Base-by-base conservation (phyloP, 2,888 invertebrate species). In the Zhuqinia jingwanae region DNA sequence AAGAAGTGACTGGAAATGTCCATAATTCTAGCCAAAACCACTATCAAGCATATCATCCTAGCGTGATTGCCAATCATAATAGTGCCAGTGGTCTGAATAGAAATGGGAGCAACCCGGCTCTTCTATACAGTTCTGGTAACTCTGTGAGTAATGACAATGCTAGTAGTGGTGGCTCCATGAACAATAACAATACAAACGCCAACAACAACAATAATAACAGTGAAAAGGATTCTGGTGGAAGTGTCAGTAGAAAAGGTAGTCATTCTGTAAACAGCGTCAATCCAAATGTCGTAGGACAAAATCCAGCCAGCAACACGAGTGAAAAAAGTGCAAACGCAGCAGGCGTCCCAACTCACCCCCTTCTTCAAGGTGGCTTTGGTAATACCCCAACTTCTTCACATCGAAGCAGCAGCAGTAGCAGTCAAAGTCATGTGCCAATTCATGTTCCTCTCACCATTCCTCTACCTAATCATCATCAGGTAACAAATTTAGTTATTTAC, bases 371-470 rank as follows among this genome's bases (percentile, higher is more conserved):
- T 73, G 73, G 85, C 30, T 85, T 78, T 85, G 70, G 30, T 15
- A 85, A 58, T 47, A 1, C 77, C 65, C 36, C 53, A 17, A 10
- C 78, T 15, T 70, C 53, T 8, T 27, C 65, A 15, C 85, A 85
- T 45, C 50, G 68, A 50, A 68, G 27, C 30, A 73, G 70, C 20
- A 68, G 45, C 45, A 68, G n/a, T 15, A 68, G 30, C 42, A 65
- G 27, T 50, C 84, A 84, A 84, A 84, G 84, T 63, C 85, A 85
- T 73, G 78, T 85, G 70, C 85, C 85, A 85, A 58, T 85, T 47
- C 78, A 85, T 25, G 85, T 85, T 47, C 85, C 85, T 20, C 56
- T 85, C 58, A 85, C 85, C 8, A 70, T 85, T 15, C 85, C 85
- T 13, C 42, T 85, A 27, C 85, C 85, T 27, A 85, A 78, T 78